Conservation (phyloP, 2,888 invertebrate genomes). For the Andricus quercusramuli region DNA sequence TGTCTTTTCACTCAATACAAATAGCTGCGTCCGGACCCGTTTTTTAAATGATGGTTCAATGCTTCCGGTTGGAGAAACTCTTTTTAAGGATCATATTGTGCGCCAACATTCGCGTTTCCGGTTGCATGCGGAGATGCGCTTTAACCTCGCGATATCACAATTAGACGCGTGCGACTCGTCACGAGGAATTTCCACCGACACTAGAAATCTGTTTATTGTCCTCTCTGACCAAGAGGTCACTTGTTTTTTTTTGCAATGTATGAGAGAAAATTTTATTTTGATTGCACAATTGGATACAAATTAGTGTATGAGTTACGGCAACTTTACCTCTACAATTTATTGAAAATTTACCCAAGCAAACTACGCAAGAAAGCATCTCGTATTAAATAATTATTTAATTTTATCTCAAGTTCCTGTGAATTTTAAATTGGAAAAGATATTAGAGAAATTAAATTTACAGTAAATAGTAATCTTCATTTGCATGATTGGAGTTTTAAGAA, state of each 20-base stretch:
- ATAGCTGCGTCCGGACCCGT: neutral
- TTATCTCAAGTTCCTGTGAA: too few relatives aligned
- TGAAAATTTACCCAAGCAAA: neutral
- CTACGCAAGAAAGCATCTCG: too few relatives aligned
- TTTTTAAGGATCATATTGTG: slow-evolving; percentile 57
- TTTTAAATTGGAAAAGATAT: too few relatives aligned
- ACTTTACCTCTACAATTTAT: neutral
- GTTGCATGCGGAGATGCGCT: slow-evolving; percentile 58
- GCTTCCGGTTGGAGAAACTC: slow-evolving; percentile 53
- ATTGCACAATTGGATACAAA: neutral
- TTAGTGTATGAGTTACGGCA: neutral
- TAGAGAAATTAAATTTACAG: too few relatives aligned
- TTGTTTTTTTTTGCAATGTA: neutral
- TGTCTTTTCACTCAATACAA: neutral
- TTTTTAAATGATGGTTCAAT: slow-evolving; percentile 28
- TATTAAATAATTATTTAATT: too few relatives aligned
- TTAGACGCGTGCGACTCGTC: slow-evolving; percentile 49
- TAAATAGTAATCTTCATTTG: too few relatives aligned
- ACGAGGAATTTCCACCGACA: slow-evolving; percentile 49
- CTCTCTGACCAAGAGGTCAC: neutral
- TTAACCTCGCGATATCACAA: slow-evolving; percentile 48
- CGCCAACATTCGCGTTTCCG: slow-evolving; percentile 55
- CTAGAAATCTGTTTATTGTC: slow-evolving; percentile 5
- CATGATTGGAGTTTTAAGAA: too few relatives aligned
- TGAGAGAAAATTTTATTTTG: neutral